These are phyloP conservation scores for Rhorus exstirpatorius DNA, from an alignment of 2,888 invertebrate genomes.

Conservation along the genomic window DNA sequence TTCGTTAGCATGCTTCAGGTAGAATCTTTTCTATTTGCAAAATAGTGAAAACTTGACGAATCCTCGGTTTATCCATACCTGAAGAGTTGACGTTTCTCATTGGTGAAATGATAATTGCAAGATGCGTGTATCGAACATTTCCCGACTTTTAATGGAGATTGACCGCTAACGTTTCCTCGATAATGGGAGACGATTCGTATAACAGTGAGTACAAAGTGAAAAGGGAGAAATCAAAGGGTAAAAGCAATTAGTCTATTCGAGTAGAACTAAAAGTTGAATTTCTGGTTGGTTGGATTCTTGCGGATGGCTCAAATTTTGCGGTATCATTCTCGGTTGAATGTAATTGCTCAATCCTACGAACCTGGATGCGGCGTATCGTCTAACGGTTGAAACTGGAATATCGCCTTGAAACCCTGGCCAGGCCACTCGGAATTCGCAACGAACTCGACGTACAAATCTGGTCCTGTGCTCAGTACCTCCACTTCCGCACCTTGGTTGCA, in stretches of 20 bases:
- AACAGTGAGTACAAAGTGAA: constrained; percentile 4
- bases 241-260: constrained; percentile 47
- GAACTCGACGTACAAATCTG: constrained; percentile 93
- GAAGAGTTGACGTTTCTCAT: too few species aligned
- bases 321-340: constrained; percentile 37
- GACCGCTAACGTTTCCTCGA: neutral
- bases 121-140: neutral
- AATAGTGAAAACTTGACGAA: too few species aligned
- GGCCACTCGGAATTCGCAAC: constrained; percentile 93
- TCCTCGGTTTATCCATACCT: too few species aligned
- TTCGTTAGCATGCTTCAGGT: too few species aligned
- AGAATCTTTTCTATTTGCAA: too few species aligned
- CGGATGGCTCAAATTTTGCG: constrained; percentile 35
- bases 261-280: constrained; percentile 20
- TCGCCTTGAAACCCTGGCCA: constrained; percentile 93
- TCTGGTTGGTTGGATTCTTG: constrained; percentile 34
- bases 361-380: constrained; percentile 85
- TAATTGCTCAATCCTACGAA: constrained; percentile 64
- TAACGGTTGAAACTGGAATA: constrained; percentile 90
- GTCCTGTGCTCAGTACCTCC: constrained; percentile 94
- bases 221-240: neutral
- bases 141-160: constrained; percentile 1
- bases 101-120: too few species aligned
- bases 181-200: constrained; percentile 1
- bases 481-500: constrained; percentile 93